A percentile compares a stretch with the other conserved stretches of the same genome.
Evolutionary conservation across 2,797 vertebrate genomes (phyloP).

Genomic region (Pyrocephalus nanus): DNA sequence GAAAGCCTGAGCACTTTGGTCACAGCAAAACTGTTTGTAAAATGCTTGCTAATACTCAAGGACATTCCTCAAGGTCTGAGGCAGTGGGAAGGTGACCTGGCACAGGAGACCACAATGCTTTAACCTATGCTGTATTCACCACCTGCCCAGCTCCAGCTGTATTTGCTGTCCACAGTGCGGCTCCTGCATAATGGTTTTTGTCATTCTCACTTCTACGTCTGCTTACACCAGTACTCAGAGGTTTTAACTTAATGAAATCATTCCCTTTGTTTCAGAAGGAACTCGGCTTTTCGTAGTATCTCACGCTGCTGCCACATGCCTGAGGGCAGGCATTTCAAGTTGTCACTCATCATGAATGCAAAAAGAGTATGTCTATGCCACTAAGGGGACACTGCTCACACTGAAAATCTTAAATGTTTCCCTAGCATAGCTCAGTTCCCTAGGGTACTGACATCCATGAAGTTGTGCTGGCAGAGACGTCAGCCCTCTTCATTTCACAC

Average conservation of each 20-base stretch:
- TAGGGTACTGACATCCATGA: background rate
- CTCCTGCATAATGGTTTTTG: background rate
- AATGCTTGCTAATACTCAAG: background rate
- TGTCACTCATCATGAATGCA: background rate
- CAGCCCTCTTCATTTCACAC: background rate
- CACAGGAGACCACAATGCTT: background rate
- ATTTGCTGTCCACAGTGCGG: fast-evolving
- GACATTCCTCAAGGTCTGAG: background rate
- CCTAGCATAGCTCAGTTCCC: background rate
- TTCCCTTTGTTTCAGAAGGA: background rate
- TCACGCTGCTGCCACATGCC: background rate
- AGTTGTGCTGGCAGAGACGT: background rate
- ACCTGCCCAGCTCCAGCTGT: background rate
- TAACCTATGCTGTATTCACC: background rate
- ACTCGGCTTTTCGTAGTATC: background rate
- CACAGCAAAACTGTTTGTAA: background rate
- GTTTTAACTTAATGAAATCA: background rate
- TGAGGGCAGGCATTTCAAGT: background rate
- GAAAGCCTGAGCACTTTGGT: background rate
- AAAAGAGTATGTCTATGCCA: background rate
- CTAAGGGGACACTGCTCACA: background rate
- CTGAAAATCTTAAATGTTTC: background rate
- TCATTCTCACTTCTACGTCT: background rate
- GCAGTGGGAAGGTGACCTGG: background rate
- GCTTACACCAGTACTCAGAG: background rate